These are phyloP conservation scores for Chlorodrepanis virens DNA, from an alignment of 2,113 vertebrate species.

Conservation along the genomic window DNA sequence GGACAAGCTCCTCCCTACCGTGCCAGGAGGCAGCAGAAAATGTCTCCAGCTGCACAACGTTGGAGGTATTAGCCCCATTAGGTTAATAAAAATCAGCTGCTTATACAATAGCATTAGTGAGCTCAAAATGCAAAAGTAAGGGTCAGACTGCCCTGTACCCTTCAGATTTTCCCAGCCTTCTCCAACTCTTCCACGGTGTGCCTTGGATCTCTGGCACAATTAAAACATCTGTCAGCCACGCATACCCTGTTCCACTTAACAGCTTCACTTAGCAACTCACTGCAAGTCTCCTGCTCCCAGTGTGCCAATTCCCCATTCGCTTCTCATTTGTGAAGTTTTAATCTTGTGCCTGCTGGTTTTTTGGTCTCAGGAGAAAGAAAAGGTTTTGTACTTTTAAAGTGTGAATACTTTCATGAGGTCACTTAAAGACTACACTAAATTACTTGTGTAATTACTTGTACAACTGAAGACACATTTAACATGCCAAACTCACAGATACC, in stretches of 20 bases:
- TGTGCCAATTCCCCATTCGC: constrained; percentile 45
- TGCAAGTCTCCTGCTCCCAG: background rate
- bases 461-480: constrained; percentile 12
- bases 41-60: rapidly evolving
- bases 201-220: background rate
- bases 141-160: background rate
- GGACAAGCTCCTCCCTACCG: rapidly evolving
- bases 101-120: background rate
- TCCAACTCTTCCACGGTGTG: background rate
- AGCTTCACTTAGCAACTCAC: constrained; percentile 31
- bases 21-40: background rate
- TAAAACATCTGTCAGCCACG: constrained; percentile 27
- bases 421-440: constrained; percentile 12
- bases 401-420: constrained; percentile 58
- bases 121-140: background rate
- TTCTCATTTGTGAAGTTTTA: constrained; percentile 42
- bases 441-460: constrained; percentile 44
- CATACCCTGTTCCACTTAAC: constrained; percentile 7
- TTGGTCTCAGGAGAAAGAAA: constrained; percentile 49
- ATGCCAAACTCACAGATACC: background rate
- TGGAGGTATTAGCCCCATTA: background rate
- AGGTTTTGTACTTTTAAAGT: constrained; percentile 54
- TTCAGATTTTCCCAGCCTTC: background rate
- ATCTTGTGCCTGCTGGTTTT: constrained; percentile 47
- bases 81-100: background rate